Conservation (phyloP, 2,113 vertebrate genomes). For the Potamarius usumacintae region DNA sequence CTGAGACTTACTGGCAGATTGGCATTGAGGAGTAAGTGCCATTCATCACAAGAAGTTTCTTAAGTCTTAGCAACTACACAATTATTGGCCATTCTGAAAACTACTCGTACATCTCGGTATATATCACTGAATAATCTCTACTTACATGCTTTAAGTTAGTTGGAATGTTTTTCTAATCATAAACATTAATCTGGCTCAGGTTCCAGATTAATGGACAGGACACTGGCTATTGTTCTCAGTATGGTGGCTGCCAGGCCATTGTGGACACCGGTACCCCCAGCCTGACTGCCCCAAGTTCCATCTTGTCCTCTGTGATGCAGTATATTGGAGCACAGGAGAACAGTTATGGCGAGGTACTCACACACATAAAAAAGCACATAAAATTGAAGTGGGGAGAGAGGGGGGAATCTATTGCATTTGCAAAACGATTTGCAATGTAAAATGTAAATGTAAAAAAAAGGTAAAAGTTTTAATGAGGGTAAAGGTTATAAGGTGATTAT, state of each 20-base stretch:
- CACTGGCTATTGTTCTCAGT: conserved; percentile 60
- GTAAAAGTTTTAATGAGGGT: neutral
- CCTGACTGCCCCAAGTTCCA: conserved; percentile 58
- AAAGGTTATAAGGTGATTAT: neutral
- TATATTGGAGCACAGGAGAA: conserved; percentile 63
- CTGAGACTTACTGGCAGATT: conserved; percentile 65
- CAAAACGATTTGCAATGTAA: neutral
- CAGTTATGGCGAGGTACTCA: conserved; percentile 21
- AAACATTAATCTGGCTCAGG: conserved; percentile 47
- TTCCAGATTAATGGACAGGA: conserved; percentile 61
- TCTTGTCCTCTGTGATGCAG: conserved; percentile 61
- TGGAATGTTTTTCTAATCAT: neutral
- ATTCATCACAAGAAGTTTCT: neutral
- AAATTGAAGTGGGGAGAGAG: neutral
- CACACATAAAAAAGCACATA: neutral
- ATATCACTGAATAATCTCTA: neutral
- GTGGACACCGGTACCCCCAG: conserved; percentile 71
- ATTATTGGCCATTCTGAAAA: neutral
- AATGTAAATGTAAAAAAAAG: neutral
- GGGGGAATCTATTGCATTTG: neutral
- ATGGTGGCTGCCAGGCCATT: conserved; percentile 67
- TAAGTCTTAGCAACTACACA: neutral
- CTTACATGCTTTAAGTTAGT: neutral
- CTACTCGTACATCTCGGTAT: neutral
- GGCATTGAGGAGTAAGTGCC: conserved; percentile 58